Base-by-base conservation (phyloP, 2,888 invertebrate genomes). In the Xestobium rufovillosum region DNA sequence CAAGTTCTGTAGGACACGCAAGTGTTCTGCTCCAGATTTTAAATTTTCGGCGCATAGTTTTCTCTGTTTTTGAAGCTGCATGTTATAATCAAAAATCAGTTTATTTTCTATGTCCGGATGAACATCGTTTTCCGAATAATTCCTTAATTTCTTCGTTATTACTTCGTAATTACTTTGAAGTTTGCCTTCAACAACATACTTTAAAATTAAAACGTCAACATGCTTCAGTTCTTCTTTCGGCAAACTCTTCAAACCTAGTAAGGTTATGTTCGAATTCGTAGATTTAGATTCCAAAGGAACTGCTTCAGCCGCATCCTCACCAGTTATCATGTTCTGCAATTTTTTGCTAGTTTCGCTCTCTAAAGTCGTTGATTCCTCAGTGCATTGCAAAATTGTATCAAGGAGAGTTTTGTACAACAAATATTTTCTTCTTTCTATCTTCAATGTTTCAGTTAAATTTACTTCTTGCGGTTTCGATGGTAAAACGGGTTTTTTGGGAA, bases 211-310 rank as follows among this genome's bases (percentile, higher is more conserved):
- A n/a, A n/a, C n/a, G n/a, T n/a, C n/a, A n/a, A n/a, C n/a, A n/a
- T n/a, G 52, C 3, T 57, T 53, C 14, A 68, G 53, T 47, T 65
- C 59, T 34, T 58, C 51, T 42, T 61, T 63, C n/a, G n/a, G n/a
- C n/a, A n/a, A n/a, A n/a, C n/a, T n/a, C n/a, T n/a, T n/a, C n/a
- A n/a, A n/a, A n/a, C 14, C 31, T 36, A 30, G 39, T 9, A 34
- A 37, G 12, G 31, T 2, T 17, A 3, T 31, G 11, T 3, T 29
- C 34, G 16, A 26, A 29, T 40, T 34, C 3, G 28, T 26, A 15
- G 34, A 10, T 34, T 27, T 28, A 13, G 34, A 31, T 26, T 41
- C 45, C 27, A 44, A 29, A 10, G 38, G 26, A 15, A 34, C 34
- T 3, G 30, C 36, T 40, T 51, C 51, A 2, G 42, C 4, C 19